Base-by-base conservation (phyloP, 2,113 vertebrate genomes). In the Siphamia tubifer region DNA sequence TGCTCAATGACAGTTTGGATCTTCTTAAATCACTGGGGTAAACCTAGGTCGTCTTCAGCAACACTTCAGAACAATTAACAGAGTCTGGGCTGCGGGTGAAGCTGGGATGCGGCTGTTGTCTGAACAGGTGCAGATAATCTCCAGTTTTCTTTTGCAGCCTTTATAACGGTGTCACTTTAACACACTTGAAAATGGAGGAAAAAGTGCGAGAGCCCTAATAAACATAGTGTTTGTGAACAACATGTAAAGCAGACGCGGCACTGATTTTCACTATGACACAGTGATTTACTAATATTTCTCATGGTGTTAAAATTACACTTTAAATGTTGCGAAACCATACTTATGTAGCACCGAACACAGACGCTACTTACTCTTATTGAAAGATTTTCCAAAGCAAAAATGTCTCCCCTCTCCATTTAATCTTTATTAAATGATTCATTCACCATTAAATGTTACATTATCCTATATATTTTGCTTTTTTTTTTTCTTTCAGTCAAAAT, bases 1-100 rank as follows among this genome's bases (percentile, higher is more conserved):
- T 15, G n/a, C 68, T 57, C 25, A 56, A 30, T 19, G 24, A 32
- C 1, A 28, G 38, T 7, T 15, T 0, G 45, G 21, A 36, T 32
- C n/a, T 28, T 42, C 27, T 55, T 16, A 58, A 63, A 52, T 35
- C 20, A 32, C 34, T 1, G 13, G 19, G 20, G 28, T n/a, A 25
- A 36, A 20, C 4, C 4, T 2, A 1, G 30, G 15, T 5, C 7
- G 16, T 17, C n/a, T 1, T 38, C 8, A 6, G 25, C 21, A 45
- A 62, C 3, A 40, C 65, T 60, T 71, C 48, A 63, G 30, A 1
- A 39, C 21, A 54, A 74, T 70, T 38, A 54, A 42, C 25, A 2
- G 42, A 25, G 60, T 3, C 42, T 27, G 1, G 39, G 30, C 30
- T 3, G 3, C n/a, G n/a, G 31, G 13, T 52, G 8, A 16, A 8